A percentile compares a stretch with the other conserved stretches of the same genome.
phyloP scores from a whole-genome alignment of 2,888 invertebrate species.

The Sarcophaga caerulescens region DNA sequence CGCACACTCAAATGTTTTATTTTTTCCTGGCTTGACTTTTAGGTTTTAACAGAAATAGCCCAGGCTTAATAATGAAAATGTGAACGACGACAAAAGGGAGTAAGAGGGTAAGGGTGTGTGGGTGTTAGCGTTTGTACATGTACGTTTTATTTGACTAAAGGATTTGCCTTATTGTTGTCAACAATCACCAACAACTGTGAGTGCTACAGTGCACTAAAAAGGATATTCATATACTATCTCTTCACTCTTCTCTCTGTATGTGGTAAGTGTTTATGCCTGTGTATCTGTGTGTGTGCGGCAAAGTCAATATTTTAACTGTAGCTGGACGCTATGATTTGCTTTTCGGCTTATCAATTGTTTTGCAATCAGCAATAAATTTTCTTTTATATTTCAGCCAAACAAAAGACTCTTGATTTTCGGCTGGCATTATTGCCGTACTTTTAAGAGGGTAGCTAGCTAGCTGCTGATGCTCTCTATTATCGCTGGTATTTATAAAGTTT shows the following conservation, averaged over 20 bases:
- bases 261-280: neutral
- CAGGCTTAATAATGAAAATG: no score
- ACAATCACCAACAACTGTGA: conserved; percentile 45
- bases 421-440: conserved; percentile 4
- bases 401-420: conserved; percentile 34
- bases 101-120: neutral
- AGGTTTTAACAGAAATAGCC: conserved; percentile 19
- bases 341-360: conserved; percentile 69
- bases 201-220: neutral
- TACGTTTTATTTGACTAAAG: conserved; percentile 55
- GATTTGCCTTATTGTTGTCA: conserved; percentile 66
- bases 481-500: conserved; percentile 66
- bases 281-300: conserved; percentile 50
- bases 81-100: neutral
- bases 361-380: conserved; percentile 71
- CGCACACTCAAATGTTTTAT: conserved; percentile 40
- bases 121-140: conserved; percentile 1
- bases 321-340: conserved; percentile 60
- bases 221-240: neutral
- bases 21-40: conserved; percentile 51
- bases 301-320: conserved; percentile 65
- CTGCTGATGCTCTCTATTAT: conserved; percentile 52
- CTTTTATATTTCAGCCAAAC: conserved; percentile 59
- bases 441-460: neutral
- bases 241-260: neutral